Evolutionary conservation across 2,888 invertebrate species (phyloP).

Genomic region (Epinotia demarniana): DNA sequence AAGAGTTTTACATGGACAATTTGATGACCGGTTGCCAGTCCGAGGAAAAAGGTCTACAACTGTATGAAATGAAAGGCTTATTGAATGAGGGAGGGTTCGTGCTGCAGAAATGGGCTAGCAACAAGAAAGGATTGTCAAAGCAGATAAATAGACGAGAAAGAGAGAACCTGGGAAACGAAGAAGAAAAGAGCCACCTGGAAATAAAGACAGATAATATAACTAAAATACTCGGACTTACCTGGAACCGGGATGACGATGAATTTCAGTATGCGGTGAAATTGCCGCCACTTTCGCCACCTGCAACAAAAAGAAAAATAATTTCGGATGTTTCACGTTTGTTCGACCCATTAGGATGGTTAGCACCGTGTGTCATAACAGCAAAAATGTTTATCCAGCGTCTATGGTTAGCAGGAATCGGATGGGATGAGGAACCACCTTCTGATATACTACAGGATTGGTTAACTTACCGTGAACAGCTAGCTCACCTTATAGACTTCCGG

Average conservation of each 20-base stretch:
- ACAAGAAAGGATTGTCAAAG: background rate
- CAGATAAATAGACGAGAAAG: background rate
- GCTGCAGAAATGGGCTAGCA: background rate
- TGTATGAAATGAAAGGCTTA: background rate
- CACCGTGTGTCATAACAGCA: constrained; percentile 48
- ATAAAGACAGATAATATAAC: too few relatives aligned
- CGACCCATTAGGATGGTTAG: constrained; percentile 56
- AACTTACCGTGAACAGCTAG: too few relatives aligned
- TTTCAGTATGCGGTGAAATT: constrained; percentile 14
- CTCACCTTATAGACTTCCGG: too few relatives aligned
- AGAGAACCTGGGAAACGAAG: background rate
- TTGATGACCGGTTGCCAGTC: too few relatives aligned
- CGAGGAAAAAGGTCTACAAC: background rate
- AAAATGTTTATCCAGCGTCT: too few relatives aligned
- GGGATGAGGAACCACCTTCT: too few relatives aligned
- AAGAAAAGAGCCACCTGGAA: background rate
- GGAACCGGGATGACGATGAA: too few relatives aligned
- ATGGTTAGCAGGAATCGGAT: too few relatives aligned
- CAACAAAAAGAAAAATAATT: constrained; percentile 27
- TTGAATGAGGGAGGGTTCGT: background rate
- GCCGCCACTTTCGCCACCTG: background rate
- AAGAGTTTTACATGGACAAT: too few relatives aligned
- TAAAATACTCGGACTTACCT: too few relatives aligned
- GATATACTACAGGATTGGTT: too few relatives aligned
- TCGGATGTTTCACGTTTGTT: constrained; percentile 23